These are phyloP conservation scores for Lithophane semibrunnea DNA, from an alignment of 2,888 invertebrate genomes.

Conservation along the genomic window DNA sequence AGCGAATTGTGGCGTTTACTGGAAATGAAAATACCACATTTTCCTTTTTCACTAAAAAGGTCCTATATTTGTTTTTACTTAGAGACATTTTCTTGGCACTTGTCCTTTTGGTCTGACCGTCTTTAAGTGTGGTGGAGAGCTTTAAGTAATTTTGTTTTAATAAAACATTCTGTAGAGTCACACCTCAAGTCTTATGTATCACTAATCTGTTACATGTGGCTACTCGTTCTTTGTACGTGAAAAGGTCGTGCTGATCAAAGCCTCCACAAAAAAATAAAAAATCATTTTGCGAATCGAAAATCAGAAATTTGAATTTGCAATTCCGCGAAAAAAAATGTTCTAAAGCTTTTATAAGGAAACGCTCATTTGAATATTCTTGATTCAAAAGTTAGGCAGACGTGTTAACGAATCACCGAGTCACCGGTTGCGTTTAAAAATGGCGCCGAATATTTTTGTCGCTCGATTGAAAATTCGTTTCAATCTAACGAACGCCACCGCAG, in stretches of 20 bases:
- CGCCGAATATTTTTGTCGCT: slow-evolving; percentile 77
- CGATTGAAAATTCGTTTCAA: slow-evolving; percentile 83
- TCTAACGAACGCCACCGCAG: slow-evolving; percentile 81
- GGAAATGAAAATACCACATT: slow-evolving; percentile 59
- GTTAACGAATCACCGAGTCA: slow-evolving; percentile 68
- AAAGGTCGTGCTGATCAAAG: slow-evolving; percentile 18
- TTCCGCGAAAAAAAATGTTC: slow-evolving; percentile 47
- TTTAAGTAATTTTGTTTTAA: slow-evolving; percentile 45
- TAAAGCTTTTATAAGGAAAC: slow-evolving; percentile 57
- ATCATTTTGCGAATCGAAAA: slow-evolving; percentile 58
- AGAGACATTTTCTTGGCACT: slow-evolving; percentile 45
- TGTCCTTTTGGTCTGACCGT: slow-evolving; percentile 42
- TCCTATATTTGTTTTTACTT: slow-evolving; percentile 54
- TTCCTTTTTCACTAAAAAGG: slow-evolving; percentile 47
- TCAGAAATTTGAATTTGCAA: slow-evolving; percentile 56
- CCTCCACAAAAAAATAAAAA: slow-evolving; percentile 39
- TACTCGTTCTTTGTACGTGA: background rate
- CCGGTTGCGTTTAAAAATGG: slow-evolving; percentile 73
- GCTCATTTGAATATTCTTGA: slow-evolving; percentile 66
- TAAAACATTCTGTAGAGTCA: slow-evolving; percentile 40
- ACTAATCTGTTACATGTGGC: background rate
- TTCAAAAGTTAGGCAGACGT: slow-evolving; percentile 66
- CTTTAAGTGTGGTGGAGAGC: slow-evolving; percentile 38
- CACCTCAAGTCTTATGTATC: slow-evolving; percentile 1
- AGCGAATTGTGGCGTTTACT: slow-evolving; percentile 39